Percentiles rank a stretch among this genome's conserved stretches.
Evolutionary conservation across 2,797 vertebrate genomes (phyloP).

Genomic region (Phyllotis vaccarum): DNA sequence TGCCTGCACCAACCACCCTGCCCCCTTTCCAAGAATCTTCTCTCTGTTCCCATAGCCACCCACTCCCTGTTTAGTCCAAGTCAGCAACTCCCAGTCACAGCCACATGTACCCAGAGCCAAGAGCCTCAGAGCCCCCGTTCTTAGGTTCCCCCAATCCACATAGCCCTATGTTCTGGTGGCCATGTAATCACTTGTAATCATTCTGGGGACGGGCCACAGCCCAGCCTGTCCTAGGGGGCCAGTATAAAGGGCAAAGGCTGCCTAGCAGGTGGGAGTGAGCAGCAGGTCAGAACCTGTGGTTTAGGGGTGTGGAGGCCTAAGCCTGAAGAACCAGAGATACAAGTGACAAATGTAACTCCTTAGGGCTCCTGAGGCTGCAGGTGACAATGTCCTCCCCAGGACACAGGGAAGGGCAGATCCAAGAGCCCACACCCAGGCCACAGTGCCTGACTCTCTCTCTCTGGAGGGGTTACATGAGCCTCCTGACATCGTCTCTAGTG

Average conservation of each 20-base stretch:
- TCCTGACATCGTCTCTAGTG: no score
- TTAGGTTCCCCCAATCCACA: background rate
- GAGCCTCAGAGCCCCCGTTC: background rate
- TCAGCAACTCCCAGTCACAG: background rate
- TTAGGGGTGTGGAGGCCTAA: background rate
- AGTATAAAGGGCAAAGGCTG: background rate
- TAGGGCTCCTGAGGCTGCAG: background rate
- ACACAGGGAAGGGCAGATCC: background rate
- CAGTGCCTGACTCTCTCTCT: background rate
- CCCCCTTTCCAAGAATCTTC: background rate
- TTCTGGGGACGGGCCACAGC: background rate
- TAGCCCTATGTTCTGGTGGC: background rate
- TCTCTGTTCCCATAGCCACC: background rate
- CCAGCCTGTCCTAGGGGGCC: background rate
- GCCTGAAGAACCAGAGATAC: background rate
- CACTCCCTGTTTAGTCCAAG: no score
- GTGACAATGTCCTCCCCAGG: background rate
- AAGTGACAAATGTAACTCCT: background rate
- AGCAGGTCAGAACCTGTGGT: background rate
- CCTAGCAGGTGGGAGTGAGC: background rate
- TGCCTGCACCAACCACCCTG: background rate
- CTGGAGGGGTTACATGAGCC: background rate
- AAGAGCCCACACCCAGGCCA: background rate
- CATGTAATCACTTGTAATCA: background rate
- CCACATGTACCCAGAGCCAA: background rate